phyloP scores from a whole-genome alignment of 2,113 vertebrate species.

The Muntiacus reevesi region DNA sequence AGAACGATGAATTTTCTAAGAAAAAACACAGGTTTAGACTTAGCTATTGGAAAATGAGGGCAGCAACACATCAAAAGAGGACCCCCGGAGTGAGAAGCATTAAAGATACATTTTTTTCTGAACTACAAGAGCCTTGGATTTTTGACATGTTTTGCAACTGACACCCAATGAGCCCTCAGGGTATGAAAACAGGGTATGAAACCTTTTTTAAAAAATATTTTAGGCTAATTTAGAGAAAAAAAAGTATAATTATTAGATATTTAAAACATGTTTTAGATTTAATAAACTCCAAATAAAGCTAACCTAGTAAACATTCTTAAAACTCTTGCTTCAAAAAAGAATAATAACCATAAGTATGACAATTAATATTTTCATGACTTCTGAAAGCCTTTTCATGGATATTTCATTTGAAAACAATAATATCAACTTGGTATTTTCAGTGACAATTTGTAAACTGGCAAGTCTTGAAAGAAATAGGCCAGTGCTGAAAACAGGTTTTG shows the following conservation, averaged over 20 bases:
- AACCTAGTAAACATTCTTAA: background rate
- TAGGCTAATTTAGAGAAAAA: background rate
- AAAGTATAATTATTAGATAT: background rate
- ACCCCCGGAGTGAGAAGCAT: conserved; percentile 42
- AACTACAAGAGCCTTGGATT: background rate
- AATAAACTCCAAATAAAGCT: background rate
- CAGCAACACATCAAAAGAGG: conserved; percentile 58
- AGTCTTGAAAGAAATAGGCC: background rate
- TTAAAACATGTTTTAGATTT: background rate
- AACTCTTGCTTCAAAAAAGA: conserved; percentile 20
- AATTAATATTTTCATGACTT: background rate
- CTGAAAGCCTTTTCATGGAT: background rate
- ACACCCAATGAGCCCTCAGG: background rate
- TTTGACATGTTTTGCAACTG: conserved; percentile 25
- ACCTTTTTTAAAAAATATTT: background rate
- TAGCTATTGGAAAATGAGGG: conserved; percentile 56
- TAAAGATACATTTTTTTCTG: conserved; percentile 46
- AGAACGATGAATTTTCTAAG: conserved; percentile 25
- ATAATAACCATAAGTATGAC: background rate
- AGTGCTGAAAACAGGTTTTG: background rate
- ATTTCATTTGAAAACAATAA: conserved; percentile 17
- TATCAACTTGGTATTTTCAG: background rate
- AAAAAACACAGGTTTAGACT: conserved; percentile 38
- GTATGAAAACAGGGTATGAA: background rate
- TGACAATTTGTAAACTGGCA: background rate